phyloP scores from a whole-genome alignment of 2,797 vertebrate genomes.

The Sebastiscus tertius region DNA sequence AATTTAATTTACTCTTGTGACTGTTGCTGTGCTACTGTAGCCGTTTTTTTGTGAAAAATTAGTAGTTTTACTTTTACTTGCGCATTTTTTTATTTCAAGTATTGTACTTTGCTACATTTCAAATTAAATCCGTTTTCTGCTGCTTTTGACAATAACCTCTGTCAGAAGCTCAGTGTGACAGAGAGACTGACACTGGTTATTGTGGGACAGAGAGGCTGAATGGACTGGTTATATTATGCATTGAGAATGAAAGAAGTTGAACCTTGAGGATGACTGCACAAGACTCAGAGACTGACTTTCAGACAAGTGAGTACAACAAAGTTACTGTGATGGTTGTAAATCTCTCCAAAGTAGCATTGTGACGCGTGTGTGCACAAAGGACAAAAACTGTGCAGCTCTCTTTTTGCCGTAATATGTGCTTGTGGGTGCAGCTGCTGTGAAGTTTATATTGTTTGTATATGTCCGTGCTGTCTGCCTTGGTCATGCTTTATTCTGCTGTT shows the following conservation, averaged over 20 bases:
- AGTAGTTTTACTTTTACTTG: not conserved
- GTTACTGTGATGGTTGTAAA: not conserved
- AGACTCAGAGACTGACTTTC: too few relatives aligned
- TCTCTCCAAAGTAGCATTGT: too few relatives aligned
- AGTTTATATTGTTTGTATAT: not conserved
- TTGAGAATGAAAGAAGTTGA: not conserved
- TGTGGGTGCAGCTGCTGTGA: not conserved
- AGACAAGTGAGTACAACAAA: not conserved
- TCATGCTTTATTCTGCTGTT: not conserved
- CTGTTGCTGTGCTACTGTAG: not conserved
- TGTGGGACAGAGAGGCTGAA: not conserved
- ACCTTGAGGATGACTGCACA: not conserved
- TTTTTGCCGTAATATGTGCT: too few relatives aligned
- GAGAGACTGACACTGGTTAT: too few relatives aligned
- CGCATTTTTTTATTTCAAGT: not conserved
- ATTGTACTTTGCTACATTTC: not conserved
- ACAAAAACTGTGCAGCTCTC: too few relatives aligned
- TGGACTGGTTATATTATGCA: not conserved
- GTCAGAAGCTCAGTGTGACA: too few relatives aligned
- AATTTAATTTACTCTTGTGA: not conserved
- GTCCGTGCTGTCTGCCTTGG: not conserved
- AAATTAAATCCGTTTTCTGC: not conserved
- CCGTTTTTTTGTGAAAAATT: not conserved
- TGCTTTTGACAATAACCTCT: too few relatives aligned
- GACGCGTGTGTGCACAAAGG: too few relatives aligned